Base-by-base conservation (phyloP, 2,888 invertebrate species). In the Lochmaea crataegi region DNA sequence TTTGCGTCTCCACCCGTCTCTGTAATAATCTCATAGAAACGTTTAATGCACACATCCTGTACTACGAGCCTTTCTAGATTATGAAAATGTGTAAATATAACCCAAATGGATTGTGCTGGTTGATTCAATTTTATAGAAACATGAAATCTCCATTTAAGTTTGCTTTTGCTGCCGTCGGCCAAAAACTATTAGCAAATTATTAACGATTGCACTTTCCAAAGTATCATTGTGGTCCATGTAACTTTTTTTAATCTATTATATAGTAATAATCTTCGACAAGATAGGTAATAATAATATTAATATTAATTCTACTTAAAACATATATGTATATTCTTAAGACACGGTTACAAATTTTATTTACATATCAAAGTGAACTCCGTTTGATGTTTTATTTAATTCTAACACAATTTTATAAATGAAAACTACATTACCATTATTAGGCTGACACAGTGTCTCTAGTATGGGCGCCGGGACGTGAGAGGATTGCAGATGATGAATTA, bases 71-170 rank as follows among this genome's bases (percentile, higher is more conserved):
- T 63, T 69, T 63, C 41, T 57, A 63, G 48, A 69, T 69, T 69
- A 69, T 69, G 63, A 69, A 69, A 69, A 69, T 69, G 69, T 63
- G 69, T 69, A 69, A 69, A 69, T 69, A 63, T 69, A 69, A 69
- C 69, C 69, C 57, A 63, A 69, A 69, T 69, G 69, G 69, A 69
- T 63, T 69, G 69, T 69, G 61, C 58, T 45, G 68, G 68, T 68
- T 63, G 63, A 69, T 69, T 69, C 69, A 69, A 69, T 69, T 69
- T 69, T 69, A 69, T 69, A 69, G 61, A 63, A 69, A 69, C 69
- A 69, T 69, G 69, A 53, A 69, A 69, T 69, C 56, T 61, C 63
- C 69, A 69, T 69, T 69, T 69, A 69, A 69, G 69, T 63, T 68
- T 63, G 69, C 61, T 69, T 68, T 69, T 69, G 69, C 63, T 48